phyloP scores from a whole-genome alignment of 2,113 vertebrate genomes.

The Pluvianellus socialis region DNA sequence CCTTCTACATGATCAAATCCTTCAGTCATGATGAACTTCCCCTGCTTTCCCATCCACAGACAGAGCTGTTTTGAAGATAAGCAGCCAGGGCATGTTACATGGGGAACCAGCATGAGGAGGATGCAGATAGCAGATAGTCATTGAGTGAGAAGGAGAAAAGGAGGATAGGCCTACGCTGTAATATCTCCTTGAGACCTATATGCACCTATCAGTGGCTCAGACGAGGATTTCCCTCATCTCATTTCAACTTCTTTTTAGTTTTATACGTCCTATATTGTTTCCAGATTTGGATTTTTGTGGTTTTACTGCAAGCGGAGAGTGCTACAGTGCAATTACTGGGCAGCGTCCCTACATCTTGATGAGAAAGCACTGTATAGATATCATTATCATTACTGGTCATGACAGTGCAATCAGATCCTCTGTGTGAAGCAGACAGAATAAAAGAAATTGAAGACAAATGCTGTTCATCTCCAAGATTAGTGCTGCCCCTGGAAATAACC shows the following conservation, averaged over 20 bases:
- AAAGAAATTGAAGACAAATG: not conserved
- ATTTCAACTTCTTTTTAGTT: not conserved
- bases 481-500: not conserved
- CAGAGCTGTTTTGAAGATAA: not conserved
- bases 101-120: not conserved
- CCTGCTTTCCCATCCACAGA: not conserved
- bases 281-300: not conserved
- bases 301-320: not conserved
- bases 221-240: not conserved
- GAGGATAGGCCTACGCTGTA: not conserved
- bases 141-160: not conserved
- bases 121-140: not conserved
- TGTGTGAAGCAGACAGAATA: not conserved
- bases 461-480: not conserved
- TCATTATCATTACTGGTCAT: not conserved
- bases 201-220: not conserved
- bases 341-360: not conserved
- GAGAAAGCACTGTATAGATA: not conserved
- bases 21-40: not conserved
- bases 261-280: not conserved
- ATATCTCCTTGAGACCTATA: not conserved
- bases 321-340: not conserved
- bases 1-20: not conserved
- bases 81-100: not conserved
- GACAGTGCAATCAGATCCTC: not conserved